Conservation (phyloP, 2,113 vertebrate species). For the Tretioscincus oriximinensis region DNA sequence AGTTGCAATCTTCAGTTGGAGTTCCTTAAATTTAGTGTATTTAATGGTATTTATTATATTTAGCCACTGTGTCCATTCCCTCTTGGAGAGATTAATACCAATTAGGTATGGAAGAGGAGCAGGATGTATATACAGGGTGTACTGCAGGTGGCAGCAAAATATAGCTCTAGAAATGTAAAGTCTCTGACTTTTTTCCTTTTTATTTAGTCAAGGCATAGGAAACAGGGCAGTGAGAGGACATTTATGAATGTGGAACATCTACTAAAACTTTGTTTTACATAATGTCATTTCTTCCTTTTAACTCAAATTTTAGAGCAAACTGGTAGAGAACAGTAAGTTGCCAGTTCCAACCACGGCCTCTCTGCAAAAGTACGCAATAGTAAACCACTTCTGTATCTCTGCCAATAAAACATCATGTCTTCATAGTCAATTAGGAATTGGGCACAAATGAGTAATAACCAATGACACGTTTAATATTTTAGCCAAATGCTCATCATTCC, state of each 20-base stretch:
- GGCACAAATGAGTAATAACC: no score
- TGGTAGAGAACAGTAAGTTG: no score
- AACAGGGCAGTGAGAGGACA: constrained; percentile 9
- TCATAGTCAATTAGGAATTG: no score
- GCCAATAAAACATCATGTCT: no score
- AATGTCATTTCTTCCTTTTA: neutral
- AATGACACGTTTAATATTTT: neutral
- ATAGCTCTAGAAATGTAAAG: neutral
- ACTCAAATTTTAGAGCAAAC: neutral
- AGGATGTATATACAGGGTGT: neutral
- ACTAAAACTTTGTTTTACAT: neutral
- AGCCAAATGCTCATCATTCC: neutral
- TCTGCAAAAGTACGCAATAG: no score
- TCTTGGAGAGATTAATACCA: no score
- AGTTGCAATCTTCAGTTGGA: no score
- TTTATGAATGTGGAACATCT: neutral
- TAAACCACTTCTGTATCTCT: no score
- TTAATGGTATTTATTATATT: no score
- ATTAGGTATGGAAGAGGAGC: neutral
- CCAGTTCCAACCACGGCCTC: no score
- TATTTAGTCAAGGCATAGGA: neutral
- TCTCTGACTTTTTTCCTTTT: neutral
- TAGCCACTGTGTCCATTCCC: no score
- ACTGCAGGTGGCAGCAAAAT: constrained; percentile 68
- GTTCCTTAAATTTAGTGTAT: no score